phyloP scores from a whole-genome alignment of 2,113 vertebrate genomes.

The Thalassoma bifasciatum region DNA sequence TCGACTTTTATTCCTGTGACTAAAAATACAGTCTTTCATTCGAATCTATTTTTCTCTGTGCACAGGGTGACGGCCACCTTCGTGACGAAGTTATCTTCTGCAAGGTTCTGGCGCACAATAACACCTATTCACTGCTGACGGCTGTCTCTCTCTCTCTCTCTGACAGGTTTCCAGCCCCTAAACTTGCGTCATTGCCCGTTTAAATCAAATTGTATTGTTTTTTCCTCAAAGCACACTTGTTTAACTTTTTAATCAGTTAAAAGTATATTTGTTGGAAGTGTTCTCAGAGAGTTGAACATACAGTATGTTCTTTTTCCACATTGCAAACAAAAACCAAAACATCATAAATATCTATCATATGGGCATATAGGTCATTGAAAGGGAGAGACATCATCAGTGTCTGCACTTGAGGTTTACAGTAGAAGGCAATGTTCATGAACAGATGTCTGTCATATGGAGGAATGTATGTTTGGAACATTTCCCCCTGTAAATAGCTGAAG shows the following conservation, averaged over 20 bases:
- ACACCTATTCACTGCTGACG: slow-evolving; percentile 43
- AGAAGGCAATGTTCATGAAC: slow-evolving; percentile 7
- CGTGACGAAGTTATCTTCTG: slow-evolving; percentile 19
- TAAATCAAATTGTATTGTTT: slow-evolving; percentile 11
- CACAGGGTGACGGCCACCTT: slow-evolving; percentile 37
- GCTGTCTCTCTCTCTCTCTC: slow-evolving; percentile 33
- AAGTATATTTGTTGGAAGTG: not conserved
- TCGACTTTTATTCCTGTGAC: slow-evolving; percentile 36
- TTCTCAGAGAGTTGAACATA: not conserved
- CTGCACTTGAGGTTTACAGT: slow-evolving; percentile 4
- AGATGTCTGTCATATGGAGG: slow-evolving; percentile 35
- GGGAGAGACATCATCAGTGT: slow-evolving; percentile 8
- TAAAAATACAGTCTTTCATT: slow-evolving; percentile 59
- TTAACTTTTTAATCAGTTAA: not conserved
- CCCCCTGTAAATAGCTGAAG: slow-evolving; percentile 5
- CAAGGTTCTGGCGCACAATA: slow-evolving; percentile 51
- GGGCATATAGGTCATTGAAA: not conserved
- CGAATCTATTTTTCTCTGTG: slow-evolving; percentile 35
- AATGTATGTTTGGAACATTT: slow-evolving; percentile 12
- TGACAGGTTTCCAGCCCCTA: slow-evolving; percentile 14
- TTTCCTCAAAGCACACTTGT: slow-evolving; percentile 25
- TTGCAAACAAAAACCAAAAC: not conserved
- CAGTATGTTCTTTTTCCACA: too few relatives aligned
- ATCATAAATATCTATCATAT: not conserved
- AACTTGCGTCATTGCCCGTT: slow-evolving; percentile 2